Conservation (phyloP, 2,888 invertebrate genomes). For the Ceraclea dissimilis region DNA sequence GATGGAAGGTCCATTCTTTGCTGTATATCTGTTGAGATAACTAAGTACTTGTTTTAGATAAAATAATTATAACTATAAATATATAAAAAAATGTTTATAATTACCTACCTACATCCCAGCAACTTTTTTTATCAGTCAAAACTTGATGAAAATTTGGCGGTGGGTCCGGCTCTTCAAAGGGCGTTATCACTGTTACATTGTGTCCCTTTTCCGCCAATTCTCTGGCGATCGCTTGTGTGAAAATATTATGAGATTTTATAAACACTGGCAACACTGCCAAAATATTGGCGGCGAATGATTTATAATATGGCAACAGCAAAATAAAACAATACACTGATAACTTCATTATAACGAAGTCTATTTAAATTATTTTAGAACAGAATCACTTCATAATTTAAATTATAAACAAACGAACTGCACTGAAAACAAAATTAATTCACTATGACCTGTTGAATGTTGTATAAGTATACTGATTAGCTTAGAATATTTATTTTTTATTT, state of each 20-base stretch:
- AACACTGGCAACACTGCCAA: conserved; percentile 20
- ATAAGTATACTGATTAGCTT: no score
- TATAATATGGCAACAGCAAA: neutral
- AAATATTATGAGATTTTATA: conserved; percentile 22
- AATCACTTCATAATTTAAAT: neutral
- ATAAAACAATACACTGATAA: neutral
- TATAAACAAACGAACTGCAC: neutral
- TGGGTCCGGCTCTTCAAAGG: conserved; percentile 25
- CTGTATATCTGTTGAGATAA: no score
- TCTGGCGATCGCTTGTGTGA: conserved; percentile 26
- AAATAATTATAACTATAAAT: no score
- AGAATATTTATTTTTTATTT: no score
- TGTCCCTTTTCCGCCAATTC: conserved; percentile 30
- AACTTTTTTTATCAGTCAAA: conserved; percentile 25
- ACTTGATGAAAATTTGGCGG: conserved; percentile 28
- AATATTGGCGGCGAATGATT: conserved; percentile 13
- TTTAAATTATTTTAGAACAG: neutral
- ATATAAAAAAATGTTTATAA: no score
- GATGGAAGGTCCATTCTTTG: no score
- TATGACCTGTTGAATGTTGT: no score
- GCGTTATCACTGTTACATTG: conserved; percentile 29
- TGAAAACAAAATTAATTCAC: neutral
- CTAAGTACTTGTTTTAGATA: no score
- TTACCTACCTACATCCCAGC: conserved; percentile 25
- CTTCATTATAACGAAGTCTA: neutral